Evolutionary conservation across 2,888 invertebrate genomes (phyloP), one percentile per base, ranked within the genome.

Genomic region (Smittia sp.): DNA sequence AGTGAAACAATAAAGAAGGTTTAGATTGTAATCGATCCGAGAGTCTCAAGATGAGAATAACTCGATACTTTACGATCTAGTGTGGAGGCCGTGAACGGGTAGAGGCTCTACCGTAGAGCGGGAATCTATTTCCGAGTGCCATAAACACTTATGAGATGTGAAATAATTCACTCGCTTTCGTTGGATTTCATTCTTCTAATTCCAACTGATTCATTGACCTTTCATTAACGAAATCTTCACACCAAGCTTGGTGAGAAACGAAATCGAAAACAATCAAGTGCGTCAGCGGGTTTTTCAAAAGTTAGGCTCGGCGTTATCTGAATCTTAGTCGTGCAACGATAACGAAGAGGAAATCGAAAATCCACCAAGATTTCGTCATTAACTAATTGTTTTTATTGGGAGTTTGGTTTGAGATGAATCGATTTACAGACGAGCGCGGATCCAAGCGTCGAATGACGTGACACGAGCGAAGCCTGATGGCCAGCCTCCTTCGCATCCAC

Each of bases 401-500:
- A 32, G 9, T 32, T n/a, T n/a, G n/a, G n/a, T n/a, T n/a, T n/a
- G n/a, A n/a, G n/a, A n/a, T 9, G 32, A 32, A 6, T 0, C 79
- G 80, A 52, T 70, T 46, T 67, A 39, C n/a, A 69, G 13, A 6
- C 32, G 7, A 41, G 32, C 52, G 75, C 74, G 62, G 75, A 75
- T 15, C 58, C 58, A 58, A 18, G 7, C 18, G 22, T 20, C 58
- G 58, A 58, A 58, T 1, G 58, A 58, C 18, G 58, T 58, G 15
- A 18, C 58, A 18, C 58, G 58, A 58, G 58, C 58, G 18, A n/a
- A 58, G 2, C 58, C 58, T 4, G 58, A 18, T 3, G 58, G 58
- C 58, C 58, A 58, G 1, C 20, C 18, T 4, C 18, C 15, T 58
- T 58, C 58, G 18, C 58, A 58, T 65, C 65, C 52, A 69, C 66